phyloP scores from a whole-genome alignment of 92 coral and sea anemone species.

The Zoanthus sociatus region DNA sequence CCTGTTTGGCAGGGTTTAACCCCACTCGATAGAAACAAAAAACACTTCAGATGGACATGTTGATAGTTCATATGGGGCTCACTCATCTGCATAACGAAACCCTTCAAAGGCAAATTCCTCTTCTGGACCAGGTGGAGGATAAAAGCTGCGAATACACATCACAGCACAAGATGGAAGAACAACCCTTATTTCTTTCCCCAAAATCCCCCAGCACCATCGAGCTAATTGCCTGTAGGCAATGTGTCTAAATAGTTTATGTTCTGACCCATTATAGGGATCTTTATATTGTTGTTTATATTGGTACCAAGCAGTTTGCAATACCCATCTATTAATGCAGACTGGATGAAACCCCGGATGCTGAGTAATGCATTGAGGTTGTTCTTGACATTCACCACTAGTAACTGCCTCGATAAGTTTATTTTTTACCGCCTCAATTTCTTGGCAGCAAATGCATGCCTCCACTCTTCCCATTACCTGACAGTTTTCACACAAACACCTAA shows the following conservation, averaged over 20 bases:
- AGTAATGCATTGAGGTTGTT: background rate
- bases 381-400: background rate
- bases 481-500: conserved; percentile 12
- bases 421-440: conserved; percentile 1
- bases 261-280: conserved; percentile 5
- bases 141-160: background rate
- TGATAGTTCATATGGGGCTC: background rate
- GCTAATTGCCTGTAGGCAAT: background rate
- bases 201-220: conserved; percentile 15
- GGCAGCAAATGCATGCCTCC: conserved; percentile 9
- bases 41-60: background rate
- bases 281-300: background rate
- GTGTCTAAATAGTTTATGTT: conserved; percentile 7
- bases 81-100: conserved; percentile 5
- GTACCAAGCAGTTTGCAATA: background rate
- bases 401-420: background rate
- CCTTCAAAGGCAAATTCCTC: background rate
- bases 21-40: background rate
- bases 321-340: background rate
- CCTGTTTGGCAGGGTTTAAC: background rate
- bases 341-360: background rate
- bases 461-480: conserved; percentile 7
- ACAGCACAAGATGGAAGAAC: conserved; percentile 7
- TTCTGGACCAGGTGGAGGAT: background rate
- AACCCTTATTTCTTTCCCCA: conserved; percentile 1